A percentile compares a stretch with the other conserved stretches of the same genome.
Conservation (phyloP, 2,113 vertebrate genomes). For the Clarias magur region DNA sequence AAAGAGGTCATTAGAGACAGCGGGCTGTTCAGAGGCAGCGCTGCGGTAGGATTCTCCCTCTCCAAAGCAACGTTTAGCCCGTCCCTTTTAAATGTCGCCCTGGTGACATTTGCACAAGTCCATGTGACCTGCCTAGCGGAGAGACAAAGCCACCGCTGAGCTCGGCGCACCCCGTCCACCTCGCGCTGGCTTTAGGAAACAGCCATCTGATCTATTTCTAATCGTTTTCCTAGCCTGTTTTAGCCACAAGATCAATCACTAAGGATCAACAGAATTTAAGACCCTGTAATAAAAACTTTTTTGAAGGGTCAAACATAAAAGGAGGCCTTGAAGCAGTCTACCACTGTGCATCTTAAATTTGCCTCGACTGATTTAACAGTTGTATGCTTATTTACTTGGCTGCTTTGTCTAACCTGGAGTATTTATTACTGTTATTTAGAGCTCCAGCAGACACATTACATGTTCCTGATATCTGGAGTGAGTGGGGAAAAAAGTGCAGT, state of each 20-base stretch:
- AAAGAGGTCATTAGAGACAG: constrained; percentile 41
- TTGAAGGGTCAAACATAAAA: not conserved
- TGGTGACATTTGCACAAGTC: constrained; percentile 39
- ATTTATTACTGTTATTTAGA: not conserved
- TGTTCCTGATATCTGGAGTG: not conserved
- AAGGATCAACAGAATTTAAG: constrained; percentile 3
- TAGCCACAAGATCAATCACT: not conserved
- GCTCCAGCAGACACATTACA: not conserved
- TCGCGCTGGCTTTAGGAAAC: not conserved
- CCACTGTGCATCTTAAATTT: not conserved
- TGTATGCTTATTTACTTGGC: not conserved
- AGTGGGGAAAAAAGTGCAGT: not conserved
- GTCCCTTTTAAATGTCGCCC: constrained; percentile 35
- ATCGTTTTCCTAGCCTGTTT: not conserved
- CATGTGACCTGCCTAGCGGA: constrained; percentile 16
- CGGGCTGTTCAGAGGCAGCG: not conserved
- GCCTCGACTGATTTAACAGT: not conserved
- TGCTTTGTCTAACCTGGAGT: not conserved
- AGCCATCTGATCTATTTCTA: not conserved
- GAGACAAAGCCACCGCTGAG: not conserved
- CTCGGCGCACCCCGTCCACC: constrained; percentile 12
- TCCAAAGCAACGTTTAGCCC: constrained; percentile 26
- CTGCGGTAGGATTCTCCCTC: constrained; percentile 11
- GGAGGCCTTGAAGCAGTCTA: constrained; percentile 7
- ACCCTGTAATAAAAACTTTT: not conserved